Evolutionary conservation across 2,888 invertebrate genomes (phyloP).

Genomic region (Taenaris catops): DNA sequence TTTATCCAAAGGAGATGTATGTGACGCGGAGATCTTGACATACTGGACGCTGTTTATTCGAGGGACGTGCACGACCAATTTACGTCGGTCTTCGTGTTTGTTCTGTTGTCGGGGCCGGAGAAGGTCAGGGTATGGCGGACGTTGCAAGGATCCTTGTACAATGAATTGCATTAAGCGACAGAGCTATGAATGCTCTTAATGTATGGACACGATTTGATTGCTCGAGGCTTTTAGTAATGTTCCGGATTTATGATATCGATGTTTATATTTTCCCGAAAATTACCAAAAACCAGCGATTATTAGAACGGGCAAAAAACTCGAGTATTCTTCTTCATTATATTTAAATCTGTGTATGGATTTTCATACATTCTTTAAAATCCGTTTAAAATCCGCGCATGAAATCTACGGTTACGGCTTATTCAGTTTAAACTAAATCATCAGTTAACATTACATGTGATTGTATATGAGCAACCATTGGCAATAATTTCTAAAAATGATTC

Average conservation of each 20-base stretch:
- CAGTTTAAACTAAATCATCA: too few relatives aligned
- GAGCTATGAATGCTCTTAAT: slow-evolving; percentile 66
- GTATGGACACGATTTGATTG: slow-evolving; percentile 64
- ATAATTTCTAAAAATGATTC: too few relatives aligned
- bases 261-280: too few relatives aligned
- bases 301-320: too few relatives aligned
- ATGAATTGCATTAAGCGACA: slow-evolving; percentile 75
- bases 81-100: slow-evolving; percentile 26
- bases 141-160: slow-evolving; percentile 65
- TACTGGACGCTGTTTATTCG: slow-evolving; percentile 32
- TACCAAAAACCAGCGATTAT: too few relatives aligned
- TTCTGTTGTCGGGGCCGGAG: slow-evolving; percentile 9
- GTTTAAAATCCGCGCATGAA: too few relatives aligned
- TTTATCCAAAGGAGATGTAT: slow-evolving; percentile 30
- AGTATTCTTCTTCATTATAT: too few relatives aligned
- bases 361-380: too few relatives aligned
- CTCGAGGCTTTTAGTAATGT: slow-evolving; percentile 45
- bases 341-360: too few relatives aligned
- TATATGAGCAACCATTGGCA: too few relatives aligned
- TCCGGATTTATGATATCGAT: not conserved
- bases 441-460: too few relatives aligned
- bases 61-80: slow-evolving; percentile 14
- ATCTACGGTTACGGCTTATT: too few relatives aligned
- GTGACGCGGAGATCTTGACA: slow-evolving; percentile 18
- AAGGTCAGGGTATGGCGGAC: slow-evolving; percentile 31